Percentiles rank a stretch among this genome's conserved stretches.
Evolutionary conservation across 2,888 invertebrate species (phyloP).

Genomic region (Meandrusa payeni): DNA sequence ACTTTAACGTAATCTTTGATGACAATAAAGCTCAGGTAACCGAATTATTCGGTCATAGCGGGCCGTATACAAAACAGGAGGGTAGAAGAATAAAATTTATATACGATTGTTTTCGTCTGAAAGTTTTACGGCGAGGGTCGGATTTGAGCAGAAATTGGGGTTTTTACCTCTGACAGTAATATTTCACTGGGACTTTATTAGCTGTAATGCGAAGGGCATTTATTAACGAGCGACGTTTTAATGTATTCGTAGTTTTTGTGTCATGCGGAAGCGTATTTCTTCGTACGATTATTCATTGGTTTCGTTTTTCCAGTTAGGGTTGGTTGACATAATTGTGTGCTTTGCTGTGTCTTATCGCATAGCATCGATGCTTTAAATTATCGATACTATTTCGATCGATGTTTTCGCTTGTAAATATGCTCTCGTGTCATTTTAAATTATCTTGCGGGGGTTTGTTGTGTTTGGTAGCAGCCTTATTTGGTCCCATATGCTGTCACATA

Average conservation of each 20-base stretch:
- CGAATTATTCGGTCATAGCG: slow-evolving; percentile 47
- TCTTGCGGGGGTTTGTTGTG: too few relatives aligned
- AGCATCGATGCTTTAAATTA: too few relatives aligned
- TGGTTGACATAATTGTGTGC: too few relatives aligned
- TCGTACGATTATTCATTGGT: background rate
- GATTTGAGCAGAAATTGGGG: slow-evolving; percentile 51
- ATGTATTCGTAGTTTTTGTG: slow-evolving; percentile 37
- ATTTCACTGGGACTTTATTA: slow-evolving; percentile 70
- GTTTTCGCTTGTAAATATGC: too few relatives aligned
- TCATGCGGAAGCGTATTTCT: slow-evolving; percentile 3
- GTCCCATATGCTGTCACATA: too few relatives aligned
- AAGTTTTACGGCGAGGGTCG: slow-evolving; percentile 62
- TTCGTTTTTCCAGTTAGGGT: too few relatives aligned
- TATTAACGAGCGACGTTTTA: slow-evolving; percentile 54
- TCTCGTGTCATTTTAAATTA: too few relatives aligned
- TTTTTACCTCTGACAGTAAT: slow-evolving; percentile 59
- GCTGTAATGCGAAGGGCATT: slow-evolving; percentile 57
- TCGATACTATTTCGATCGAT: too few relatives aligned
- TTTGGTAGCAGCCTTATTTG: too few relatives aligned
- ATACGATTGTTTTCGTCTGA: slow-evolving; percentile 53
- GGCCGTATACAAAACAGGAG: slow-evolving; percentile 53
- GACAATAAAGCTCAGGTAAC: slow-evolving; percentile 45
- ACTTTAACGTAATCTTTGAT: slow-evolving; percentile 34
- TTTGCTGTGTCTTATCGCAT: too few relatives aligned
- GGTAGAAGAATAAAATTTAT: slow-evolving; percentile 60